Evolutionary conservation across 2,888 invertebrate species (phyloP).

Genomic region (Cosmia trapezina): DNA sequence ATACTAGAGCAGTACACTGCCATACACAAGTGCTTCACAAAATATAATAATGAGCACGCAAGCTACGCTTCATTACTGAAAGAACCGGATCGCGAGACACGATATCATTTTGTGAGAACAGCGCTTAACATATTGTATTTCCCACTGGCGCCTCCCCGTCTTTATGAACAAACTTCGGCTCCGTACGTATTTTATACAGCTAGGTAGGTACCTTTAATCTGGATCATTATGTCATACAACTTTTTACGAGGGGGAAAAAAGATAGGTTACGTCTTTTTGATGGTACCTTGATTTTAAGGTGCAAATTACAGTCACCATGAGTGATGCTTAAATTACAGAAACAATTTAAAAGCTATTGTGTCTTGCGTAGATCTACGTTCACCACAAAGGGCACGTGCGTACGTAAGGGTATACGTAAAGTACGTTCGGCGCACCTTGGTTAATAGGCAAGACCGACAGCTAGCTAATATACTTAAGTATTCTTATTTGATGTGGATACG

Average conservation of each 20-base stretch:
- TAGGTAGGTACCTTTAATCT: background rate
- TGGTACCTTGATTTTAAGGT: background rate
- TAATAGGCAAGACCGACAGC: too few relatives aligned
- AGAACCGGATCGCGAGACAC: slow-evolving; percentile 31
- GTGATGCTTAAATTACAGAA: too few relatives aligned
- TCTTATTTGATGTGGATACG: background rate
- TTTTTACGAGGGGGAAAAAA: slow-evolving; percentile 20
- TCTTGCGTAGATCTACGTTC: too few relatives aligned
- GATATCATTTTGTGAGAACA: slow-evolving; percentile 46
- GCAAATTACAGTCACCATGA: background rate
- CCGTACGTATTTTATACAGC: slow-evolving; percentile 24
- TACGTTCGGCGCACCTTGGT: background rate
- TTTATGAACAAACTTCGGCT: slow-evolving; percentile 48
- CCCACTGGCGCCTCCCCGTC: slow-evolving; percentile 49
- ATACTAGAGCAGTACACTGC: slow-evolving; percentile 4
- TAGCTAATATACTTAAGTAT: background rate
- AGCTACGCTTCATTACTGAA: slow-evolving; percentile 49
- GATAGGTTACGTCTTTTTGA: background rate
- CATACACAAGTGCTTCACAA: slow-evolving; percentile 36
- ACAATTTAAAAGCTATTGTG: too few relatives aligned
- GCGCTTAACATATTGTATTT: slow-evolving; percentile 49
- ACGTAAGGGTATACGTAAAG: too few relatives aligned
- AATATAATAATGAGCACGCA: slow-evolving; percentile 49
- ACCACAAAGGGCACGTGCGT: too few relatives aligned
- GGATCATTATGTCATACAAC: slow-evolving; percentile 23